phyloP scores from a whole-genome alignment of 2,797 vertebrate genomes.

The Carduelis carduelis region DNA sequence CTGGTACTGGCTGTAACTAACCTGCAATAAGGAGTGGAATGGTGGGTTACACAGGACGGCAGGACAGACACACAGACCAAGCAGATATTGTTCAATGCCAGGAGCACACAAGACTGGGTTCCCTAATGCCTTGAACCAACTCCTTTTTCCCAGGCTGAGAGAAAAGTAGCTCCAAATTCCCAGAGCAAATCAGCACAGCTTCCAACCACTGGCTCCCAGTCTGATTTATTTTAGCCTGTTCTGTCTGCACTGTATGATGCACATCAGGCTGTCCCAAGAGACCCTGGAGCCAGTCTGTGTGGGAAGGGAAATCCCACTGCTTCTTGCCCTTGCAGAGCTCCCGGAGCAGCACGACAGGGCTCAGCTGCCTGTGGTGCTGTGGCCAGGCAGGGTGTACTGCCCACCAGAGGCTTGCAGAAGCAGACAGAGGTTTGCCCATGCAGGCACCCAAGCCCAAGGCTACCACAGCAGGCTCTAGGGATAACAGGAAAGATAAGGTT shows the following conservation, averaged over 20 bases:
- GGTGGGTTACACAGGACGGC: neutral
- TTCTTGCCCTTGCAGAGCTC: neutral
- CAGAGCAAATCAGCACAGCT: neutral
- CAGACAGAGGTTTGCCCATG: neutral
- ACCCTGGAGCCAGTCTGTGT: fast-evolving
- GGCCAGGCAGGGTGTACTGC: neutral
- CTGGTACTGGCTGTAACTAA: no score
- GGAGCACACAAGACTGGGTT: neutral
- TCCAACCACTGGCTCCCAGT: neutral
- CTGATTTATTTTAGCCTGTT: neutral
- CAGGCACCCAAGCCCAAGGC: neutral
- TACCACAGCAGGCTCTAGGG: neutral
- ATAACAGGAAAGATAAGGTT: neutral
- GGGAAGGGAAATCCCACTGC: neutral
- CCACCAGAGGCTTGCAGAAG: neutral
- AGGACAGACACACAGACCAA: neutral
- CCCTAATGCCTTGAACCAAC: neutral
- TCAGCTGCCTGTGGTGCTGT: neutral
- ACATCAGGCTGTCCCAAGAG: neutral
- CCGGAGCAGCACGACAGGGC: fast-evolving
- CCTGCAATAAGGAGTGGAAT: fast-evolving
- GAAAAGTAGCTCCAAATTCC: neutral
- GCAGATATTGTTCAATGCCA: neutral
- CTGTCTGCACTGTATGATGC: neutral
- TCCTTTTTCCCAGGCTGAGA: neutral